phyloP scores from a whole-genome alignment of 2,113 vertebrate species.

The Solea senegalensis region DNA sequence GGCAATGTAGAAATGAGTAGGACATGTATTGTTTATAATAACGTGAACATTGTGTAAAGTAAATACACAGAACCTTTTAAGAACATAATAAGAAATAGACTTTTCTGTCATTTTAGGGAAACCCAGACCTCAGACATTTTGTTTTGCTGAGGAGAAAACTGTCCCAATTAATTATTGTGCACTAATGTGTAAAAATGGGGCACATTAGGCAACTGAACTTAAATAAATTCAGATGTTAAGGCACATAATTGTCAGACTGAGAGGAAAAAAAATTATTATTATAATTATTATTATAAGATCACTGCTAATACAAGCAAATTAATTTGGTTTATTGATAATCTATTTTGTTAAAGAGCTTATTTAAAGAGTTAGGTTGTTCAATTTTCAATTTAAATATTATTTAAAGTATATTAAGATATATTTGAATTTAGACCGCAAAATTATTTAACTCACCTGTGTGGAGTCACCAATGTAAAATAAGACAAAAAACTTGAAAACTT shows the following conservation, averaged over 20 bases:
- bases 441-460: slow-evolving; percentile 59
- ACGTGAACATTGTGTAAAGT: background rate
- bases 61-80: background rate
- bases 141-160: background rate
- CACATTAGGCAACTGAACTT: slow-evolving; percentile 15
- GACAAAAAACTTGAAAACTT: too few relatives aligned
- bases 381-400: too few relatives aligned
- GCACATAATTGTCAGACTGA: background rate
- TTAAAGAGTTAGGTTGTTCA: too few relatives aligned
- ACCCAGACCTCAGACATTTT: background rate
- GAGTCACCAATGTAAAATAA: slow-evolving; percentile 5
- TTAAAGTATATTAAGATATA: too few relatives aligned
- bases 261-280: background rate
- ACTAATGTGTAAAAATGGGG: slow-evolving; percentile 37
- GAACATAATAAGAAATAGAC: background rate
- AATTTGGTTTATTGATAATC: background rate
- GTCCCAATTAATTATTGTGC: slow-evolving; percentile 43
- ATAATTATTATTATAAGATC: background rate
- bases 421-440: background rate
- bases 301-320: background rate
- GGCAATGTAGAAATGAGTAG: slow-evolving; percentile 62
- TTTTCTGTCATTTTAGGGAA: background rate
- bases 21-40: background rate
- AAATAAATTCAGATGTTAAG: slow-evolving; percentile 12
- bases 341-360: background rate